These are phyloP conservation scores for Zele albiditarsus DNA, from an alignment of 2,888 invertebrate genomes.

Conservation along the genomic window DNA sequence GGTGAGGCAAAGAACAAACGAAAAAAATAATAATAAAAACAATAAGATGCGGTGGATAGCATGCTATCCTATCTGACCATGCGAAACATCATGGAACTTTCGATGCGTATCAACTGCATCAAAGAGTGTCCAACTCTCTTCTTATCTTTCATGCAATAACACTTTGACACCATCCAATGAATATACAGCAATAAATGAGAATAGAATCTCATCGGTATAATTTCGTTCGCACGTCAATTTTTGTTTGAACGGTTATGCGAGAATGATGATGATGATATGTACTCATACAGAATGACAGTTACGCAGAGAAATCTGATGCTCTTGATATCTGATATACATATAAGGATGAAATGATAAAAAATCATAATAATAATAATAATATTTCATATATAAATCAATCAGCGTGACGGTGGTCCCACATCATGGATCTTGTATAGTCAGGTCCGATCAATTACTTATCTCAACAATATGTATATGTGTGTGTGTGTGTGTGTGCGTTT, in stretches of 20 bases:
- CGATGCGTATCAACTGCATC: constrained; percentile 36
- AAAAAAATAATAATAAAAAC: constrained; percentile 6
- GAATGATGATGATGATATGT: not conserved
- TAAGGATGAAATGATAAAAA: not conserved
- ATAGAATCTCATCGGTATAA: not conserved
- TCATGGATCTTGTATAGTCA: not conserved
- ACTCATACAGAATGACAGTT: not conserved
- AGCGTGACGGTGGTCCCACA: not conserved
- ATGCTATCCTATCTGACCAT: constrained; percentile 22
- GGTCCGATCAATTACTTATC: constrained; percentile 22
- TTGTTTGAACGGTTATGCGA: constrained; percentile 16
- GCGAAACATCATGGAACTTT: constrained; percentile 34
- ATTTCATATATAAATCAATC: constrained; percentile 8
- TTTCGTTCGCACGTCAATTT: constrained; percentile 25
- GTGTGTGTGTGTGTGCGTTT: too few species aligned
- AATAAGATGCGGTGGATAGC: not conserved
- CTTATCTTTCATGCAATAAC: constrained; percentile 19
- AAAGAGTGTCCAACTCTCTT: constrained; percentile 7
- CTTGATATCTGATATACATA: constrained; percentile 22
- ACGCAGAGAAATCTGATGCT: constrained; percentile 23
- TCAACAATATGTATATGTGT: not conserved
- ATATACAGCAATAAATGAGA: not conserved
- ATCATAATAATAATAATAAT: not conserved
- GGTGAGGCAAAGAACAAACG: not conserved
- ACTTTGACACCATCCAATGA: not conserved